Base-by-base conservation (phyloP, 2,888 invertebrate genomes). In the Pimpla rufipes region DNA sequence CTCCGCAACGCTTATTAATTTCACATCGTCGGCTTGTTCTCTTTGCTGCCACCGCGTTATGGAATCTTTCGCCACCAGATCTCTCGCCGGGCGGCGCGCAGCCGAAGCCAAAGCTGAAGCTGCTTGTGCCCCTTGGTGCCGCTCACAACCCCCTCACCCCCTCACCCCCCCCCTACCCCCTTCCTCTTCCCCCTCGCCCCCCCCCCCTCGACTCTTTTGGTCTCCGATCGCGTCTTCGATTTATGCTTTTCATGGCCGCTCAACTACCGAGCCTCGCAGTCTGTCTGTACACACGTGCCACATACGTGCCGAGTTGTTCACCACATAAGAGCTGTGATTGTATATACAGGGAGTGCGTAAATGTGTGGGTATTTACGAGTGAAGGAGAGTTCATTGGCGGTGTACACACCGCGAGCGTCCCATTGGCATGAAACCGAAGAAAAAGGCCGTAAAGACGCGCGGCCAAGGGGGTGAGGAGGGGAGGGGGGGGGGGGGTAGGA, bases 1-100 rank as follows among this genome's bases (percentile, higher is more conserved):
- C 68, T 74, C 81, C 68, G 75, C 76, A 82, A 79, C 80, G 85
- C 79, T 85, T 85, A 85, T 85, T 85, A 85, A 85, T 85, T 85
- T 85, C 85, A 83, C 77, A 81, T 81, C 78, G 81, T 84, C 77
- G 83, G 85, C 82, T 82, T 85, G 83, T 85, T 85, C 84, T 83
- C 82, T 85, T 85, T 85, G 85, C 74, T 37, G 75, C 80, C 68
- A 75, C 80, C 82, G 73, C 83, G 71, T 83, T 85, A 85, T 83
- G 84, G 84, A 83, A 85, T 85, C 85, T 85, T 81, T 82, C 78
- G 85, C 85, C 80, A 82, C 79, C 79, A 47, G 64, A 57, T 73
- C 57, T 74, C 66, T 57, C 23, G 47, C 62, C 57, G 55, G 16
- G 47, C 70, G 35, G 35, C 47, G 35, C 47, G 35, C 35, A 47